Evolutionary conservation across 2,888 invertebrate species (phyloP), one percentile per base, ranked within the genome.

Genomic region (Drosophila hamatofila): DNA sequence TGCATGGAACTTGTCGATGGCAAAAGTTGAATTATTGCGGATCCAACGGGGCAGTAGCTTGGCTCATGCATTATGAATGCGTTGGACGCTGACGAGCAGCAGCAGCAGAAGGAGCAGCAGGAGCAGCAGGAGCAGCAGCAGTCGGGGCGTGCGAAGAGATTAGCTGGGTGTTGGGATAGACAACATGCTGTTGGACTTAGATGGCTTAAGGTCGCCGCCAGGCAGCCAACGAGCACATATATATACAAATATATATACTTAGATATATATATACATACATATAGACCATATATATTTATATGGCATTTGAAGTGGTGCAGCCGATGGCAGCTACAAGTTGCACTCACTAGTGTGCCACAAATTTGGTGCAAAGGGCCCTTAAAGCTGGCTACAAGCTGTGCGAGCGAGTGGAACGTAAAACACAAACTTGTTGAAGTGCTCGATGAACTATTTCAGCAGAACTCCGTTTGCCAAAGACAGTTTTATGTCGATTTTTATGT

Each of bases 1-100:
- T 78, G 80, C 78, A 80, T 76, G 71, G 57, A 81, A 83, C 81
- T 82, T 83, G 81, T 82, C 81, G 80, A 81, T 87, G 81, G 69
- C 81, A 79, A 81, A 83, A 82, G 85, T 73, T 83, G 80, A 83
- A 79, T 76, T 84, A 88, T 79, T 73, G 82, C 73, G 49, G 64
- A 58, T 62, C 48, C 62, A 23, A 60, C 51, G 55, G 27, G 58
- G 48, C 16, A 58, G 37, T 35, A 55, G 21, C 30, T 18, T 8
- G 27, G 39, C 73, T 62, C 63, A 78, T 78, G 83, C 81, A 81
- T 87, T 87, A 83, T 83, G 78, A 71, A 83, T 75, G 69, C 62
- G 33, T 35, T 55, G 23, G 48, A 44, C 59, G 64, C 33, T 46
- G 65, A 59, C 59, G 33, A 27, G 33, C n/a, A 44, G 27, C 35